phyloP scores from a whole-genome alignment of 2,113 vertebrate species.

The Esox niger region DNA sequence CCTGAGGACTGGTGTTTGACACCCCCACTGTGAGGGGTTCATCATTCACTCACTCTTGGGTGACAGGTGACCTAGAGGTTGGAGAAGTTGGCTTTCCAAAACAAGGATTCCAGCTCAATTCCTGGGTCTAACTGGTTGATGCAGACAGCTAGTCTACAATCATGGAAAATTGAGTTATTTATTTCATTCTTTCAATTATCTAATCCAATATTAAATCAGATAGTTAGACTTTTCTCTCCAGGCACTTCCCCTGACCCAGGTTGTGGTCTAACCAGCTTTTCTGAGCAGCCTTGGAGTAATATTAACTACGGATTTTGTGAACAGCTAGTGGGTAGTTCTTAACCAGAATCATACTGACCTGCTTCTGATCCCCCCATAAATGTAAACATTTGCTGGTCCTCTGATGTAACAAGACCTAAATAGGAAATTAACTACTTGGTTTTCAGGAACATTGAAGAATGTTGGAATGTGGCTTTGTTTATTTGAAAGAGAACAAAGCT shows the following conservation, averaged over 20 bases:
- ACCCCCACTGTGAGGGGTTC: background rate
- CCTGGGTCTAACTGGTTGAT: too few relatives aligned
- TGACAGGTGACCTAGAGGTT: too few relatives aligned
- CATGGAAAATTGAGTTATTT: too few relatives aligned
- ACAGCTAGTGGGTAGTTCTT: background rate
- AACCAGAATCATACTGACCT: constrained; percentile 10
- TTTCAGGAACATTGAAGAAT: background rate
- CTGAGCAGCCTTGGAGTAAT: background rate
- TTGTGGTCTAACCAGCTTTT: background rate
- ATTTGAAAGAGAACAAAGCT: background rate
- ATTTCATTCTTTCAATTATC: background rate
- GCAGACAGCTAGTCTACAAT: too few relatives aligned
- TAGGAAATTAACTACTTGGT: background rate
- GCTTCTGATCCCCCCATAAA: background rate
- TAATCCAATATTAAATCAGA: background rate
- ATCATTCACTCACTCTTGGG: background rate
- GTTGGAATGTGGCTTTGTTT: background rate
- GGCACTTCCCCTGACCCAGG: background rate
- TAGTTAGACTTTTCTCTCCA: background rate
- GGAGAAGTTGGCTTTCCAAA: too few relatives aligned
- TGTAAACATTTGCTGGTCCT: constrained; percentile 2
- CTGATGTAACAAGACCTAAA: background rate
- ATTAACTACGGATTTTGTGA: background rate
- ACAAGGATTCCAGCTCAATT: too few relatives aligned
- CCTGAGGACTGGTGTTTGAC: background rate